phyloP scores from a whole-genome alignment of 2,797 vertebrate species.

The Eulemur mongoz region DNA sequence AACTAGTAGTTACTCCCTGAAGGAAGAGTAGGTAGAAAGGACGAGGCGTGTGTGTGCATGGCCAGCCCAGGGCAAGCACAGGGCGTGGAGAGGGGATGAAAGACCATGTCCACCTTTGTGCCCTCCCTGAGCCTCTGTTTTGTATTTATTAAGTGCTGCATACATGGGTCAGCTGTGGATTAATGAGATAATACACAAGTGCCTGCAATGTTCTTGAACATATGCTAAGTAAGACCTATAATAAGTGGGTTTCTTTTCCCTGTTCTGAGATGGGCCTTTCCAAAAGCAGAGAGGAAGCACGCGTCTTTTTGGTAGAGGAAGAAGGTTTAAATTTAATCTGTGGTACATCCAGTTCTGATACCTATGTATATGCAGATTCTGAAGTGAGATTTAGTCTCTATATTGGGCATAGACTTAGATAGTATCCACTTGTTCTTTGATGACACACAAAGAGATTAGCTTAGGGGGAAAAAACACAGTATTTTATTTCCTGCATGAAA shows the following conservation, averaged over 20 bases:
- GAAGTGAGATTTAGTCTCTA: neutral
- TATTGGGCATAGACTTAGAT: neutral
- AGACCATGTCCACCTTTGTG: accelerated
- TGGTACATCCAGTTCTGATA: neutral
- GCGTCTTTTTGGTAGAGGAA: neutral
- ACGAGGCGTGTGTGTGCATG: neutral
- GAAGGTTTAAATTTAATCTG: neutral
- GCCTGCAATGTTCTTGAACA: neutral
- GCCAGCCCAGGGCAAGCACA: neutral
- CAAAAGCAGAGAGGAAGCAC: neutral
- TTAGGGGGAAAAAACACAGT: neutral
- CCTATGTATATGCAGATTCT: neutral
- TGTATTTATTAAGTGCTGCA: neutral
- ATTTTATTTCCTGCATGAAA: neutral
- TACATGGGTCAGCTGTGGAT: accelerated
- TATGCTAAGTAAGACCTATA: neutral
- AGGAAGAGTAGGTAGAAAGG: neutral
- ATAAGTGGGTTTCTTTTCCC: neutral
- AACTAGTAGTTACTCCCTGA: neutral
- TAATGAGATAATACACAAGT: neutral
- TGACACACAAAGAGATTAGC: neutral
- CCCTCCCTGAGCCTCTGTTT: neutral
- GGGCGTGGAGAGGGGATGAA: neutral
- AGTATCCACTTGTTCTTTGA: neutral
- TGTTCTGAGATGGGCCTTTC: neutral